These are phyloP conservation scores for Trematocara variabile DNA, from an alignment of 2,113 vertebrate genomes.

Conservation along the genomic window DNA sequence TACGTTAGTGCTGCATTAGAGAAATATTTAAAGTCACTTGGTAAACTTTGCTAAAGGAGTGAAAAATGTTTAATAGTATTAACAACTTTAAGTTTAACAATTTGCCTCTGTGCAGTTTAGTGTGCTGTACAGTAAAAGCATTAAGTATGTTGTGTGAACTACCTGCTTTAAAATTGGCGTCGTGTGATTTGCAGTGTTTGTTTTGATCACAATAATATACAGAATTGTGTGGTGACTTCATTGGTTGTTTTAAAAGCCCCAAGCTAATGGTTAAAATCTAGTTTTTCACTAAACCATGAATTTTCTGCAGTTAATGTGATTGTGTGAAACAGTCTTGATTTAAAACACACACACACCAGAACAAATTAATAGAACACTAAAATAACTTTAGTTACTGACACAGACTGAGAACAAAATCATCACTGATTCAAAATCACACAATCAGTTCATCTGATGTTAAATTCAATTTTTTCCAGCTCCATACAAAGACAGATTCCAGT, in stretches of 20 bases:
- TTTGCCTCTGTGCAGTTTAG: background rate
- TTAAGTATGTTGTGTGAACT: background rate
- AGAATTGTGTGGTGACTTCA: background rate
- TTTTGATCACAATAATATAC: background rate
- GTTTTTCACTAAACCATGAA: background rate
- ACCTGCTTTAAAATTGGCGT: accelerated
- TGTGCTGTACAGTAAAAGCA: background rate
- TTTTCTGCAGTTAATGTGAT: background rate
- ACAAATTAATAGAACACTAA: background rate
- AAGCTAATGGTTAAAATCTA: background rate
- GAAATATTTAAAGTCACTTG: background rate
- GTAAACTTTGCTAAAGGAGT: background rate
- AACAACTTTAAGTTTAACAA: background rate
- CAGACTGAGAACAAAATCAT: background rate
- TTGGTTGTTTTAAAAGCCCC: background rate
- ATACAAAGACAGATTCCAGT: background rate
- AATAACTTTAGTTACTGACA: background rate
- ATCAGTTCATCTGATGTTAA: background rate
- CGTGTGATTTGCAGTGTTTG: background rate
- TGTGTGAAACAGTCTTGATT: background rate
- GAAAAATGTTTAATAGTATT: background rate
- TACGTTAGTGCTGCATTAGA: accelerated
- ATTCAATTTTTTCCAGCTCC: accelerated
- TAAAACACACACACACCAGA: background rate
- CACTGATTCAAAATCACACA: background rate